These are phyloP conservation scores for Cantharis nigra DNA, from an alignment of 2,888 invertebrate species.

Conservation along the genomic window DNA sequence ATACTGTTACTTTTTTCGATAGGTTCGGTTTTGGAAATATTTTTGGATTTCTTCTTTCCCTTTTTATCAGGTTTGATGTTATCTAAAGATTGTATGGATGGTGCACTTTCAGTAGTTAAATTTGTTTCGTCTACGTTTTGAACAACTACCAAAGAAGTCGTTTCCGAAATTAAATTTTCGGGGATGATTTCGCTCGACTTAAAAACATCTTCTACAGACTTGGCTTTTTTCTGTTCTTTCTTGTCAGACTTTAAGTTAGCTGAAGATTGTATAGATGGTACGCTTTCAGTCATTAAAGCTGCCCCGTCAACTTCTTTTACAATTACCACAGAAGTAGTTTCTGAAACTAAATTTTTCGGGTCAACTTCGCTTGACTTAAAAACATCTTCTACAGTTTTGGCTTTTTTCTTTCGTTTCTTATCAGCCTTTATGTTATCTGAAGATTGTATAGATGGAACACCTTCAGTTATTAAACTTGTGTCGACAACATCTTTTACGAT, in stretches of 20 bases:
- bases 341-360: not conserved
- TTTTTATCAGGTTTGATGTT: not conserved
- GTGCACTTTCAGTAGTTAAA: not conserved
- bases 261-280: not conserved
- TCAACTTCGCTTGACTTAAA: too few relatives aligned
- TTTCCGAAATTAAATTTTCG: not conserved
- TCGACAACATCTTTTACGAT: not conserved
- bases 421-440: not conserved
- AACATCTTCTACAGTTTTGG: too few relatives aligned
- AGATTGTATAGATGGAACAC: not conserved
- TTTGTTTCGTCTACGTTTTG: not conserved
- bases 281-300: not conserved
- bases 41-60: not conserved
- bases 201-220: too few relatives aligned
- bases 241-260: not conserved
- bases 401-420: not conserved
- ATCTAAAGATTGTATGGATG: not conserved
- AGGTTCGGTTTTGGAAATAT: not conserved
- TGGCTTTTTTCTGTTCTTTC: not conserved
- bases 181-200: not conserved
- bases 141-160: not conserved
- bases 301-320: not conserved
- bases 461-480: not conserved
- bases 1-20: slow-evolving; percentile 13
- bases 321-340: not conserved